Conservation (phyloP, 1,140 invertebrate genomes). For the Pachypeltis micranthus region DNA sequence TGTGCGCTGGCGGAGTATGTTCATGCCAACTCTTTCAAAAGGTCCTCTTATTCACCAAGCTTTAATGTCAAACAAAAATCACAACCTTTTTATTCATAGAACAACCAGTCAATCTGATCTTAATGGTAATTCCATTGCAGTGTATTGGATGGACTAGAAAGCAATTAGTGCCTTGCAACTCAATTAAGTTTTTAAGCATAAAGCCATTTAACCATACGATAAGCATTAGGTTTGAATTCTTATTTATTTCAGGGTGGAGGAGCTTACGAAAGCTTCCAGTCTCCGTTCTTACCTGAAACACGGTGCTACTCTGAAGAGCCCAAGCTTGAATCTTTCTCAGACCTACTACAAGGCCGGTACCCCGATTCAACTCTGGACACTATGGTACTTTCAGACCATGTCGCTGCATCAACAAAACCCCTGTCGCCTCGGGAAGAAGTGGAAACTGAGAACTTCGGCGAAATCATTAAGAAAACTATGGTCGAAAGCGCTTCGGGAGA, state of each 20-base stretch:
- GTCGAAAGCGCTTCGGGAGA: conserved; percentile 68
- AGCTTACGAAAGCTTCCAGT: not conserved
- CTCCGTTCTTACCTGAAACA: conserved; percentile 40
- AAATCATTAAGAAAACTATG: conserved; percentile 86
- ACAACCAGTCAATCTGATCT: no score
- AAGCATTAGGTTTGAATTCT: no score
- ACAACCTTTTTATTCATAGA: no score
- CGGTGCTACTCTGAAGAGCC: not conserved
- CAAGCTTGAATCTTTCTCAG: conserved; percentile 52
- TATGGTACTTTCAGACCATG: not conserved
- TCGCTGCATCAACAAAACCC: not conserved
- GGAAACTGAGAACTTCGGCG: conserved; percentile 67
- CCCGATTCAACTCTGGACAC: conserved; percentile 31
- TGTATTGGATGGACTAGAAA: no score
- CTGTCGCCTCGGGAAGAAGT: conserved; percentile 35
- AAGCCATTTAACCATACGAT: no score
- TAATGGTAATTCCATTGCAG: no score
- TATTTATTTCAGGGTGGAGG: not conserved
- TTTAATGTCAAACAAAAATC: no score
- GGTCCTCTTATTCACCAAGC: no score
- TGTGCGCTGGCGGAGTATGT: no score
- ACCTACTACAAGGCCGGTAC: conserved; percentile 47
- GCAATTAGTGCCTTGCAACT: no score
- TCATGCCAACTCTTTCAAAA: no score
- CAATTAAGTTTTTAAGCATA: no score